These are phyloP conservation scores for Ptyas mucosa DNA, from an alignment of 2,113 vertebrate species.

Conservation along the genomic window DNA sequence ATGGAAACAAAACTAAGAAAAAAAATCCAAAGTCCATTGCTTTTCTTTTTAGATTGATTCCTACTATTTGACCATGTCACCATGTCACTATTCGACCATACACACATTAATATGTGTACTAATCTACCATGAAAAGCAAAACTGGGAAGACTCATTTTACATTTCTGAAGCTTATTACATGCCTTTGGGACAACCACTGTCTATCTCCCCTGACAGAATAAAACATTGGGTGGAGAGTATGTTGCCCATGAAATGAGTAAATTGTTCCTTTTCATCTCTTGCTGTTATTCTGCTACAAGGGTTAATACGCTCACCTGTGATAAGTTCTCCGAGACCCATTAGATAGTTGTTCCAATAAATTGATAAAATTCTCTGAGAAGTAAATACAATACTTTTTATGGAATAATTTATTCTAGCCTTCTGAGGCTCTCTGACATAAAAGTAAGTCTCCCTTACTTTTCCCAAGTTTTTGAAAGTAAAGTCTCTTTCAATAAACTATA, in stretches of 20 bases:
- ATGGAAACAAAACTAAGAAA: neutral
- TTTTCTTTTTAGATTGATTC: neutral
- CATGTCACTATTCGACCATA: neutral
- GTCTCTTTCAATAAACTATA: neutral
- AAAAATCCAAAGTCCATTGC: neutral
- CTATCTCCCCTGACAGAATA: neutral
- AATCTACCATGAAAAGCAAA: neutral
- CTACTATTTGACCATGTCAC: neutral
- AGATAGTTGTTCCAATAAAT: neutral
- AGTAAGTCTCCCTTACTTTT: neutral
- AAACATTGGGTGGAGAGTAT: neutral
- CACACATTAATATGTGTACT: neutral
- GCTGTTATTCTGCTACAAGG: neutral
- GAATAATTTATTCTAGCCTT: neutral
- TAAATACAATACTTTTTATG: neutral
- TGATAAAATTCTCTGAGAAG: neutral
- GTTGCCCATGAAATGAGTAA: neutral
- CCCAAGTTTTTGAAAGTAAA: neutral
- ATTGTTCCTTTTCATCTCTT: neutral
- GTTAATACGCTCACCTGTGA: neutral
- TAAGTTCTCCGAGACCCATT: neutral
- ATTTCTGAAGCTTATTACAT: neutral
- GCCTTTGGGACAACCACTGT: neutral
- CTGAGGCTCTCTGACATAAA: neutral
- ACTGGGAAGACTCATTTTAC: neutral